Conservation (phyloP, 2,113 vertebrate species). For the Macrotus californicus region DNA sequence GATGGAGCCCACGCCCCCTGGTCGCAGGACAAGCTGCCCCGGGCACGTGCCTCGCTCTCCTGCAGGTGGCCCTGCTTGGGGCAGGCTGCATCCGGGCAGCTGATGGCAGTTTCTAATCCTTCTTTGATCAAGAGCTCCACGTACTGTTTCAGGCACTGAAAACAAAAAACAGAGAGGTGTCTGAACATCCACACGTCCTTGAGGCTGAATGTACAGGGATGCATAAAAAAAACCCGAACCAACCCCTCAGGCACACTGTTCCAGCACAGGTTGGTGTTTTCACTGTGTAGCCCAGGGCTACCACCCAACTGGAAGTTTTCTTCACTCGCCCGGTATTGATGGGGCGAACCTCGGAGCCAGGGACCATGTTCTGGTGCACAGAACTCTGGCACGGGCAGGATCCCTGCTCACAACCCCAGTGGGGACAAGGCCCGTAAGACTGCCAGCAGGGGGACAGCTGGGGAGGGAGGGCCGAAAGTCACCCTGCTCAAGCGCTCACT, state of each 20-base stretch:
- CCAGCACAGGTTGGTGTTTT: too few species aligned
- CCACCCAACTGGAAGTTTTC: not conserved
- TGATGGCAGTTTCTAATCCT: constrained; percentile 96
- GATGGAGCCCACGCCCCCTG: not conserved
- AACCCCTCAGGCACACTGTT: too few species aligned
- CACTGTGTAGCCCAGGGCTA: not conserved
- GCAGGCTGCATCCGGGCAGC: constrained; percentile 96
- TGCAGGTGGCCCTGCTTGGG: constrained; percentile 94
- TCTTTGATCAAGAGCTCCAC: constrained; percentile 98
- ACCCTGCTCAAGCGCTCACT: accelerated
- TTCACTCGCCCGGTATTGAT: not conserved
- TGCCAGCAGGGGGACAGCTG: accelerated
- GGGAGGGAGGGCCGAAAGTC: accelerated
- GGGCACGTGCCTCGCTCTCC: constrained; percentile 90
- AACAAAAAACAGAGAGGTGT: constrained; percentile 23
- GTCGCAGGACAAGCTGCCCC: not conserved
- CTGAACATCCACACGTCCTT: not conserved
- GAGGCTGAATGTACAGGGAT: not conserved
- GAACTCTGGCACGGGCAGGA: accelerated
- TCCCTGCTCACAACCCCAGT: accelerated
- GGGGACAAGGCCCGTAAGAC: accelerated
- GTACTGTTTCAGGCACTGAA: constrained; percentile 98
- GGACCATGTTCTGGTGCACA: not conserved
- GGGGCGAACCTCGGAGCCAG: accelerated
- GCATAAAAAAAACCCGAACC: not conserved